Evolutionary conservation across 2,797 vertebrate genomes (phyloP).

Genomic region (Salmo trutta): DNA sequence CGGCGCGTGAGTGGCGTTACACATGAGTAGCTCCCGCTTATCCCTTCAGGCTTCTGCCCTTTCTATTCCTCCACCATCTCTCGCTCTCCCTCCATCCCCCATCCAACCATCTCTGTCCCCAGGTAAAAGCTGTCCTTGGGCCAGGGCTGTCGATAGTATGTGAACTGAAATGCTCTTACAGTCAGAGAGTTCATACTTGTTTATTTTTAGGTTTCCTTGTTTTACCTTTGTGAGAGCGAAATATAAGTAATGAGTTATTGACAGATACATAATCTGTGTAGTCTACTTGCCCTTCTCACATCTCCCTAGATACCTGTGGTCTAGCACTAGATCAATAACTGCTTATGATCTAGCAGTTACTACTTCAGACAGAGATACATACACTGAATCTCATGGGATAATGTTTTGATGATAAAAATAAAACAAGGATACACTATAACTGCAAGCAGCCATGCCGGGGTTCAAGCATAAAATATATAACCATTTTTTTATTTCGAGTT

Average conservation of each 20-base stretch:
- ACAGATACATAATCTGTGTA: not conserved
- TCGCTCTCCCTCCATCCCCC: not conserved
- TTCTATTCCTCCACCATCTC: not conserved
- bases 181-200: not conserved
- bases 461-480: not conserved
- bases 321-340: not conserved
- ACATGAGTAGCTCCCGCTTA: conserved; percentile 60
- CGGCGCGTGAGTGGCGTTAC: conserved; percentile 54
- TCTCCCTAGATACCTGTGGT: not conserved
- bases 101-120: not conserved
- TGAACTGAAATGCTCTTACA: not conserved
- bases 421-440: not conserved
- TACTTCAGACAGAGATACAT: not conserved
- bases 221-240: not conserved
- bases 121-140: not conserved
- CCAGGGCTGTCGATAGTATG: not conserved
- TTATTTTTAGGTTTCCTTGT: not conserved
- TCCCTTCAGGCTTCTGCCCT: conserved; percentile 23
- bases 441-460: not conserved
- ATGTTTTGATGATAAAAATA: not conserved
- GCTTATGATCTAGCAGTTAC: not conserved
- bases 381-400: not conserved
- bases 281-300: not conserved
- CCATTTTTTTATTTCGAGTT: not conserved
- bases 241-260: not conserved